These are phyloP conservation scores for Mechanitis messenoides DNA, from an alignment of 2,888 invertebrate species.

Conservation along the genomic window DNA sequence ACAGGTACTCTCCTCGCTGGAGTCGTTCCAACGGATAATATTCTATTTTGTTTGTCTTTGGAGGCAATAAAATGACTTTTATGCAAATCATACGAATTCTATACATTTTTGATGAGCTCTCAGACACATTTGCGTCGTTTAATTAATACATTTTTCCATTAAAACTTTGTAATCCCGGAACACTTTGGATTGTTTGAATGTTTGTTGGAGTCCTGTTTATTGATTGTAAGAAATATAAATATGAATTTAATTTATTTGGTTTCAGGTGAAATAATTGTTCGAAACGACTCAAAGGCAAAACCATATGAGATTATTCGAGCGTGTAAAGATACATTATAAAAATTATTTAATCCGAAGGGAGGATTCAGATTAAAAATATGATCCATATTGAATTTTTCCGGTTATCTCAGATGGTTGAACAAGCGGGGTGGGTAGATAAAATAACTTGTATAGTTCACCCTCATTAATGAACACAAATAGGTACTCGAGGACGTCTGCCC, in stretches of 20 bases:
- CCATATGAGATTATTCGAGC: conserved; percentile 1
- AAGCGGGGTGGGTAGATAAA: conserved; percentile 32
- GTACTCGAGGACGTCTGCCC: conserved; percentile 35
- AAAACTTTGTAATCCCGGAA: conserved; percentile 54
- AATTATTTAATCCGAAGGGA: background rate
- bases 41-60: conserved; percentile 75
- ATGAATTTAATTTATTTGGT: conserved; percentile 2
- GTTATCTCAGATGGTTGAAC: conserved; percentile 28
- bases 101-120: conserved; percentile 76
- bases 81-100: conserved; percentile 77
- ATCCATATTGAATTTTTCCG: conserved; percentile 5
- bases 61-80: conserved; percentile 77
- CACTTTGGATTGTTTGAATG: conserved; percentile 23
- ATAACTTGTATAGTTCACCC: conserved; percentile 39
- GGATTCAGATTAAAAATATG: conserved; percentile 4
- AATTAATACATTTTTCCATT: conserved; percentile 73
- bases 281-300: background rate
- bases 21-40: conserved; percentile 71
- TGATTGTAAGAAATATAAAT: conserved; percentile 20
- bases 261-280: background rate
- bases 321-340: conserved; percentile 5
- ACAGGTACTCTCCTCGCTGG: conserved; percentile 47
- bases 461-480: conserved; percentile 47
- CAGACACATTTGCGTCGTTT: conserved; percentile 60
- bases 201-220: conserved; percentile 19